Base-by-base conservation (phyloP, 2,113 vertebrate genomes). In the Muscicapa adusta region DNA sequence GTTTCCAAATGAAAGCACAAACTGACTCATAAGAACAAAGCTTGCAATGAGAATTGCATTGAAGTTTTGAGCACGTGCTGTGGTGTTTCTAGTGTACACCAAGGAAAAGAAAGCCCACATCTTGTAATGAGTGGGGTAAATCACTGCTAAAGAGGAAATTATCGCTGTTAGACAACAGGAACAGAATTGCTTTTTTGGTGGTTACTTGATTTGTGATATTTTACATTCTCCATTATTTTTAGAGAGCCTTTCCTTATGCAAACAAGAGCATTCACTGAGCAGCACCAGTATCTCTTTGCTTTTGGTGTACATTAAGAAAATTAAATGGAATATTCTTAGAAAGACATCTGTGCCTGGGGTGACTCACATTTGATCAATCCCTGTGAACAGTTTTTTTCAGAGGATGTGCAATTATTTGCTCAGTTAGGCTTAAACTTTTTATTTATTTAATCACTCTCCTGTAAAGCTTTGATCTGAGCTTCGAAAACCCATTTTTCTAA, bases 361-460 rank as follows among this genome's bases (percentile, higher is more conserved):
- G 97, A 97, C 94, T 98, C 97, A 97, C 97, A 97, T 97, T 96
- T 97, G 97, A 97, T 98, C 97, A 97, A 89, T 97, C 97, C 94
- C 93, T 97, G 80, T 87, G 94, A 98, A 97, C 82, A 26, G 65
- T 85, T 97, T 96, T 97, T 98, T 98, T 97, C 96, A 97, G 98
- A 97, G 96, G 97, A 97, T 98, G 96, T 98, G 97, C 97, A 98
- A 98, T 98, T 98, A 98, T 98, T 98, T 98, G 97, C 98, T 98
- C 97, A 97, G 98, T 97, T 97, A 97, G 97, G 96, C 96, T 97
- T 97, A 98, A 97, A 97, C 95, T 97, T 97, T 98, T 97, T 98
- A 97, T 98, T 98, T 98, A 97, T 98, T 97, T 97, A 98, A 97
- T 98, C 97, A 96, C 96, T 97, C 97, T 95, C 97, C 97, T 97